Conservation (phyloP, 2,797 vertebrate genomes). For the Lophura swinhoii region DNA sequence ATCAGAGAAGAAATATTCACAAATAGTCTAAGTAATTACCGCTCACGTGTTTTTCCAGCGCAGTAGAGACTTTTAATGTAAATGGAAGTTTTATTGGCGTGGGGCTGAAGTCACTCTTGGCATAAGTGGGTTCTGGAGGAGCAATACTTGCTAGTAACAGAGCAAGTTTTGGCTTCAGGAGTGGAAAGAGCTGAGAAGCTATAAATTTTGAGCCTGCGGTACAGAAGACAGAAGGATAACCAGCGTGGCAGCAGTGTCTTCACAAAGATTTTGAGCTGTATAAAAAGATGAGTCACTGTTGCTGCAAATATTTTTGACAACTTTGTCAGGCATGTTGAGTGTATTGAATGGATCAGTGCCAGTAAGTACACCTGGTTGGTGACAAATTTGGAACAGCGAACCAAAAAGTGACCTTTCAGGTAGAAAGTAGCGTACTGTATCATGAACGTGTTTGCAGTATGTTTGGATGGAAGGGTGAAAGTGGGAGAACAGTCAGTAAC, state of each 20-base stretch:
- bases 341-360: neutral
- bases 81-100: constrained; percentile 49
- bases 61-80: constrained; percentile 20
- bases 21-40: constrained; percentile 29
- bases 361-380: neutral
- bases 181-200: neutral
- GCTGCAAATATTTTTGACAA: neutral
- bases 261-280: neutral
- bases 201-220: constrained; percentile 24
- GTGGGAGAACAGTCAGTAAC: neutral
- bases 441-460: neutral
- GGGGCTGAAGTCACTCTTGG: neutral
- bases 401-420: neutral
- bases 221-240: constrained; percentile 14
- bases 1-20: neutral
- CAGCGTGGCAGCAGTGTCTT: constrained; percentile 19
- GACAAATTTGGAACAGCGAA: neutral
- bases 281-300: neutral
- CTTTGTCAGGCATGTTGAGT: neutral
- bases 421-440: neutral
- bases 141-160: constrained; percentile 2
- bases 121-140: neutral
- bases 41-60: neutral
- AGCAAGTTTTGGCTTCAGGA: constrained; percentile 16
- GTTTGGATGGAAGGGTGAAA: neutral